Evolutionary conservation across 2,113 vertebrate species (phyloP).

Genomic region (Plecotus auritus): DNA sequence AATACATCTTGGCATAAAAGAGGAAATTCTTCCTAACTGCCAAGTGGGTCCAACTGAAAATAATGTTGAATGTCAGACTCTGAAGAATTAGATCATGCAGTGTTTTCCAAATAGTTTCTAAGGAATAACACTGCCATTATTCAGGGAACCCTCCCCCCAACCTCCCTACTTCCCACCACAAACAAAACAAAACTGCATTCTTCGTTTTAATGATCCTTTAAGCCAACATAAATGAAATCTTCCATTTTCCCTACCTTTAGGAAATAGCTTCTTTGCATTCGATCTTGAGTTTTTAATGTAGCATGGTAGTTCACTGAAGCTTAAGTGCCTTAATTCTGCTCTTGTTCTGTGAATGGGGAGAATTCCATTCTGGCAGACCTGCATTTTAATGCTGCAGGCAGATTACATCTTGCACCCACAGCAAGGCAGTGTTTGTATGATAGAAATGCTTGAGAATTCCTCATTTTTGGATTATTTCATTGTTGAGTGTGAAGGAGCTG

Average conservation of each 20-base stretch:
- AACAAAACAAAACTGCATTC: background rate
- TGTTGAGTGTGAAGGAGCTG: background rate
- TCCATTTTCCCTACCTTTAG: background rate
- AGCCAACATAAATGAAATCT: background rate
- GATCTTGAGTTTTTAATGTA: background rate
- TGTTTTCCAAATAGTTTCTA: background rate
- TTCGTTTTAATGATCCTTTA: slow-evolving; percentile 8
- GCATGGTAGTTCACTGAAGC: background rate
- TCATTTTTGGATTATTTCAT: background rate
- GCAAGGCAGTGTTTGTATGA: background rate
- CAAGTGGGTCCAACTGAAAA: slow-evolving; percentile 3
- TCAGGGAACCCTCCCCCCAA: background rate
- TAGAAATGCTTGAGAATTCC: background rate
- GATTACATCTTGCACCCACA: background rate
- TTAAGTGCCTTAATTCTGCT: background rate
- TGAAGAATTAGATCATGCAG: slow-evolving; percentile 11
- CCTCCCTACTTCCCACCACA: background rate
- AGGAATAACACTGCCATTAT: background rate
- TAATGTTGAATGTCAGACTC: background rate
- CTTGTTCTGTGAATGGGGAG: background rate
- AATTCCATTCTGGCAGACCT: background rate
- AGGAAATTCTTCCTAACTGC: background rate
- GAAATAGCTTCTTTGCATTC: background rate
- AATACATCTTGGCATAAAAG: background rate
- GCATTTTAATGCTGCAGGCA: slow-evolving; percentile 10